phyloP scores from a whole-genome alignment of 2,888 invertebrate genomes.

The Arenicola marina region DNA sequence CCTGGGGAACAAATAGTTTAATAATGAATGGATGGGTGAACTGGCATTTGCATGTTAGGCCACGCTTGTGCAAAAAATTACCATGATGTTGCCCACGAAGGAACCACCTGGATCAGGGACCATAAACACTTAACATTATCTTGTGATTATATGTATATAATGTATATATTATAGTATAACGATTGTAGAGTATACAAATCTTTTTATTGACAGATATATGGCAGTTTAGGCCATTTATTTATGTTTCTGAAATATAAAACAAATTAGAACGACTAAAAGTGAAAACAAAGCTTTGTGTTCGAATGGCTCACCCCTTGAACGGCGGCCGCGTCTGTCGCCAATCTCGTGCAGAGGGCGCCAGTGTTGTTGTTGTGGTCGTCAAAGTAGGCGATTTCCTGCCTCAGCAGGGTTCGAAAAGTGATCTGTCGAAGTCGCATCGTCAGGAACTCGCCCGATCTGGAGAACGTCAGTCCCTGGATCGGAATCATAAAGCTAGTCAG shows the following conservation, averaged over 20 bases:
- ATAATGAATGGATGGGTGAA: background rate
- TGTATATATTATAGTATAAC: no score
- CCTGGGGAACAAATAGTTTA: constrained; percentile 46
- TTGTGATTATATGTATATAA: no score
- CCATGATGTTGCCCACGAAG: background rate
- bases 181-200: no score
- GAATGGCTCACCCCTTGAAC: constrained; percentile 57
- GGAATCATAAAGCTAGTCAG: no score
- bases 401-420: constrained; percentile 62
- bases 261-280: no score
- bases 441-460: constrained; percentile 77
- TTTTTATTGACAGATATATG: no score
- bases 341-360: constrained; percentile 56
- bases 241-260: no score
- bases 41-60: background rate
- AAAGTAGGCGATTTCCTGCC: constrained; percentile 63
- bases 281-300: no score
- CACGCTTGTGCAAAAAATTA: background rate
- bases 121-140: no score
- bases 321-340: constrained; percentile 58
- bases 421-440: constrained; percentile 72
- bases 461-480: constrained; percentile 70
- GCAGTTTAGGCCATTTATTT: no score
- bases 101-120: no score
- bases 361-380: constrained; percentile 57